Base-by-base conservation (phyloP, 1,140 invertebrate species). In the Drosophila parvula region DNA sequence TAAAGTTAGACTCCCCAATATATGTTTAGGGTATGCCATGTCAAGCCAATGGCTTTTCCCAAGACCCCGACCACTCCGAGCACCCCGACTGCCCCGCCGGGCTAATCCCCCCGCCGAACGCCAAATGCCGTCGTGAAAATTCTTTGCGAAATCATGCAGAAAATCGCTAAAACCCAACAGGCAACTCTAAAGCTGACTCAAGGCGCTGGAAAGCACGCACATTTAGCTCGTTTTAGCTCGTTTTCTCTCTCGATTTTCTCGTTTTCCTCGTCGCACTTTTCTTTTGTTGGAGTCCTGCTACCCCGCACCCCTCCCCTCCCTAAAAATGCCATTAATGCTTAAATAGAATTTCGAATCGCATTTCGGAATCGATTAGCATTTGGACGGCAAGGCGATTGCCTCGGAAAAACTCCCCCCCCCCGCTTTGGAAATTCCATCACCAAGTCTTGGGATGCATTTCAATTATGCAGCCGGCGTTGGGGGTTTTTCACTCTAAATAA, bases 321-420 rank as follows among this genome's bases (percentile, higher is more conserved):
- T 27, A 41, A 60, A 57, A 78, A 77, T 77, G 61, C 78, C 73
- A 82, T 88, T 86, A 82, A 88, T 88, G 51, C 67, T 74, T 45
- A 79, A 83, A 82, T 82, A 68, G 79, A 79, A 82, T 69, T 82
- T 82, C 57, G 71, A 79, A 79, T 79, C 70, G 74, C 68, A 62
- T 69, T 74, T 77, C 48, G 44, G 38, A 84, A 80, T 83, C 74
- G 69, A 75, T 78, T 82, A 63, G 74, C 73, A 74, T 75, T 75
- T 57, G 65, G 28, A n/a, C 48, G 6, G 18, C 22, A 2, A 43
- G 27, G 10, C 22, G 22, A 22, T 18, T 44, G 18, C 28, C 6
- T 27, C 10, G 1, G 11, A 14, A 28, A 16, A 38, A 16, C n/a
- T n/a, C n/a, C n/a, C n/a, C n/a, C n/a, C n/a, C n/a, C 18, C 14